Conservation (phyloP, 92 coral and sea anemone species). For the Porites divaricata region DNA sequence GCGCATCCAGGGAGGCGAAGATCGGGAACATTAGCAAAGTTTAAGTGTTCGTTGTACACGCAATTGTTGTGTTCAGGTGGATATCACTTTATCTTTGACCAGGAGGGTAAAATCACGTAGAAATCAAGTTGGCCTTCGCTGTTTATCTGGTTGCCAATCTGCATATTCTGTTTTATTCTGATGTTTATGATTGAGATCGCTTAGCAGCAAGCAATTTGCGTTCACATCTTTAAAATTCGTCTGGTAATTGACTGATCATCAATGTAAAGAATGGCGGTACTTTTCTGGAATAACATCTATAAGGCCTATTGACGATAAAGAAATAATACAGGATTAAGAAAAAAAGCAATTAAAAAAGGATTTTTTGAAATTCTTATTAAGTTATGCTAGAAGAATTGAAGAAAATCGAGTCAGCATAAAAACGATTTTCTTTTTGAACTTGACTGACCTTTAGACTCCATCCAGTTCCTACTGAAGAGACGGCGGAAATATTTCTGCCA, state of each 20-base stretch:
- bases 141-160: neutral
- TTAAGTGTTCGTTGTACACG: too few relatives aligned
- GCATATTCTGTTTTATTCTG: too few relatives aligned
- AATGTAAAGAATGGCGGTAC: constrained; percentile 89
- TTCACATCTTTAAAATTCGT: neutral
- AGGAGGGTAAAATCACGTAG: neutral
- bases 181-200: neutral
- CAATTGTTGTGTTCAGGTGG: neutral
- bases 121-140: neutral
- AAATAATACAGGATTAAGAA: neutral
- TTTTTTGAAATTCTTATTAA: neutral
- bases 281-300: constrained; percentile 83
- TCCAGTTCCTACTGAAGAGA: constrained; percentile 83
- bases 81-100: neutral
- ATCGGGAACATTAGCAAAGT: too few relatives aligned
- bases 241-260: neutral
- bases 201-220: neutral
- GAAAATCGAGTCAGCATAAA: neutral
- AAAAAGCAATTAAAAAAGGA: neutral
- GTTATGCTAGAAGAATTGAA: neutral
- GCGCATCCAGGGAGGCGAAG: too few relatives aligned
- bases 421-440: neutral
- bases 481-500: constrained; percentile 89
- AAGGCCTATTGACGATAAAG: constrained; percentile 63
- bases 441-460: constrained; percentile 82